Percentiles rank a stretch among this genome's conserved stretches.
These are phyloP conservation scores for Dioctria linearis DNA, from an alignment of 2,888 invertebrate genomes.

Conservation along the genomic window DNA sequence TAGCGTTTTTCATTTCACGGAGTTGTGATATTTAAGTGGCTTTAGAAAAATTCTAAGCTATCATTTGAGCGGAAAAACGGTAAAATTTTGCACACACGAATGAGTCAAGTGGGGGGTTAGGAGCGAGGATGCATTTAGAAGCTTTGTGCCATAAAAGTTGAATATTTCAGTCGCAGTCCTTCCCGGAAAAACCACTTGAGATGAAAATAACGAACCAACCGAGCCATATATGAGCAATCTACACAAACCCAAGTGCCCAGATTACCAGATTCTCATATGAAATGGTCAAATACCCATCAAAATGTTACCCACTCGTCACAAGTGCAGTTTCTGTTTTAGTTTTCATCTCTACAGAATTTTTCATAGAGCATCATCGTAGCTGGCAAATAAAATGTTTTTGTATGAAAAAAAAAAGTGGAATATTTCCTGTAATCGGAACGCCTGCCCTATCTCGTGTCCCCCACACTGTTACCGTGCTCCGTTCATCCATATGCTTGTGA, in stretches of 20 bases:
- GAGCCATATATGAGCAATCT: slow-evolving; percentile 45
- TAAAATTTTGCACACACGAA: slow-evolving; percentile 45
- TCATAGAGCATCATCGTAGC: slow-evolving; percentile 11
- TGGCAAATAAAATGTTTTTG: slow-evolving; percentile 50
- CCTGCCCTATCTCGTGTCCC: neutral
- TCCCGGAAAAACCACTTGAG: slow-evolving; percentile 30
- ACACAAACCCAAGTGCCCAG: slow-evolving; percentile 33
- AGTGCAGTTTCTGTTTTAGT: slow-evolving; percentile 49
- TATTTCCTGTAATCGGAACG: slow-evolving; percentile 45
- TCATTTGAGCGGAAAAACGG: slow-evolving; percentile 41
- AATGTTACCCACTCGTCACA: slow-evolving; percentile 46
- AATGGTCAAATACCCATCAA: slow-evolving; percentile 50
- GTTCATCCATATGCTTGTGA: slow-evolving; percentile 3
- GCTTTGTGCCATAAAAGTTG: slow-evolving; percentile 37
- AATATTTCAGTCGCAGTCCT: slow-evolving; percentile 12
- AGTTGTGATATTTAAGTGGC: slow-evolving; percentile 43
- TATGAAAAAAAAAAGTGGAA: slow-evolving; percentile 36
- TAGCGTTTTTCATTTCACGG: slow-evolving; percentile 31
- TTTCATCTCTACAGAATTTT: slow-evolving; percentile 42
- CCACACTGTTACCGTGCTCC: neutral
- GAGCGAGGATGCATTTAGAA: slow-evolving; percentile 26
- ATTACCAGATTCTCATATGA: slow-evolving; percentile 48
- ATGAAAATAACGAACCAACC: slow-evolving; percentile 42
- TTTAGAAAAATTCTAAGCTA: slow-evolving; percentile 41
- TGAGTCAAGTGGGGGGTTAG: neutral